Evolutionary conservation across 1,140 invertebrate genomes (phyloP).

Genomic region (Himalopsyche phryganea): DNA sequence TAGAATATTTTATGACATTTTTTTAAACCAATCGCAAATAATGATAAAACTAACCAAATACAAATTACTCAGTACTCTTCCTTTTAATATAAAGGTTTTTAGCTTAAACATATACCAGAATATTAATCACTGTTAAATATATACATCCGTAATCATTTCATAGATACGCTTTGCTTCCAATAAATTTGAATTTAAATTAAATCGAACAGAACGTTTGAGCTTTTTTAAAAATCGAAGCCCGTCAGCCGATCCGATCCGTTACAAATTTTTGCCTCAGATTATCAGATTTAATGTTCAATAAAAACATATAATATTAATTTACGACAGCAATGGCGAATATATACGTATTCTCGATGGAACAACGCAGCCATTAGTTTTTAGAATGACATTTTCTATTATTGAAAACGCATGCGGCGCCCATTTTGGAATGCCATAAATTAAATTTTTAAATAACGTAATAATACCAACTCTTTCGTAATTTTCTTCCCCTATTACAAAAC

Average conservation of each 20-base stretch:
- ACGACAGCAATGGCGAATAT: slow-evolving; percentile 13
- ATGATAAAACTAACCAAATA: no score
- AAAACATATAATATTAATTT: slow-evolving; percentile 27
- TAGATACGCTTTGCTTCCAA: no score
- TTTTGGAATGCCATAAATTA: slow-evolving; percentile 35
- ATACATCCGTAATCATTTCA: no score
- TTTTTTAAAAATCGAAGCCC: no score
- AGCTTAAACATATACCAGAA: no score
- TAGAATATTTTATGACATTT: no score
- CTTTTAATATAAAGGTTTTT: no score
- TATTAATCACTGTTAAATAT: no score
- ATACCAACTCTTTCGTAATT: slow-evolving; percentile 26
- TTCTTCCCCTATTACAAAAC: slow-evolving; percentile 18
- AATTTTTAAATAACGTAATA: slow-evolving; percentile 30
- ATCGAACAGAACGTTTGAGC: no score
- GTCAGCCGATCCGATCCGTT: neutral
- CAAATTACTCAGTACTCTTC: no score
- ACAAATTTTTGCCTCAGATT: slow-evolving; percentile 19
- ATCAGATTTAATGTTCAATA: slow-evolving; percentile 23
- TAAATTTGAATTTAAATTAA: no score
- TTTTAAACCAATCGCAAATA: no score
- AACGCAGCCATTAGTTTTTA: slow-evolving; percentile 31
- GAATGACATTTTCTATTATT: slow-evolving; percentile 33
- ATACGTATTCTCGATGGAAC: slow-evolving; percentile 31
- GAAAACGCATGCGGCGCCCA: slow-evolving; percentile 30